A percentile compares a stretch with the other conserved stretches of the same genome.
Conservation (phyloP, 2,888 invertebrate genomes). For the Pteria penguin region DNA sequence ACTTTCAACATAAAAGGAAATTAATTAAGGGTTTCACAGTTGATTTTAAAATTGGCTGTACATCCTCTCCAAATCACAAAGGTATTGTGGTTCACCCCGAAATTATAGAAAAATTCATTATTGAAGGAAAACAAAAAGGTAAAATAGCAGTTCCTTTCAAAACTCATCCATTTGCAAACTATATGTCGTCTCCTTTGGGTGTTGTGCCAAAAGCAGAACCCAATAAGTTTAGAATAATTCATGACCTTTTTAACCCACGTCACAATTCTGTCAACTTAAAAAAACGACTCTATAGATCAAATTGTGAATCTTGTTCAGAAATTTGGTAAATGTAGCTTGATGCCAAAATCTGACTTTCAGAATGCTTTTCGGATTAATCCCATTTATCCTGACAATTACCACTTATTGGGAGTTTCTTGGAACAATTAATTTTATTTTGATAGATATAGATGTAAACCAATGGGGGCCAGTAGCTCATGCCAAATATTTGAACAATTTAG, state of each 20-base stretch:
- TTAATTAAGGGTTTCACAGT: not conserved
- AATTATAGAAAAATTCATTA: not conserved
- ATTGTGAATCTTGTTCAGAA: slow-evolving; percentile 13
- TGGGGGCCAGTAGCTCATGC: slow-evolving; percentile 45
- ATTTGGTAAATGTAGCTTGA: slow-evolving; percentile 21
- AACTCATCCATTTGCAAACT: not conserved
- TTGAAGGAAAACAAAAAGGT: not conserved
- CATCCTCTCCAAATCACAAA: not conserved
- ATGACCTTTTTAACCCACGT: not conserved
- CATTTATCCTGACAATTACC: slow-evolving; percentile 6
- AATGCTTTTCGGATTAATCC: slow-evolving; percentile 35
- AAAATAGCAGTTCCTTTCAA: not conserved
- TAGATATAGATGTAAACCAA: slow-evolving; percentile 31
- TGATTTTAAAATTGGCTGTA: not conserved
- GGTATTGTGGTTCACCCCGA: not conserved
- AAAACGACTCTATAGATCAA: slow-evolving; percentile 2
- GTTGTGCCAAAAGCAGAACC: not conserved
- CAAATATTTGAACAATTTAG: slow-evolving; percentile 41
- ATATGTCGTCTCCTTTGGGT: not conserved
- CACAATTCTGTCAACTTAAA: not conserved
- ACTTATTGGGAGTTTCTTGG: slow-evolving; percentile 23
- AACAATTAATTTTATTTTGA: not conserved
- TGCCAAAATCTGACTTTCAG: slow-evolving; percentile 35
- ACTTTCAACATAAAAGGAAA: not conserved
- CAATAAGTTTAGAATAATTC: not conserved